Evolutionary conservation across 1,140 invertebrate genomes (phyloP).

Genomic region (Proctacanthus coquilletti): DNA sequence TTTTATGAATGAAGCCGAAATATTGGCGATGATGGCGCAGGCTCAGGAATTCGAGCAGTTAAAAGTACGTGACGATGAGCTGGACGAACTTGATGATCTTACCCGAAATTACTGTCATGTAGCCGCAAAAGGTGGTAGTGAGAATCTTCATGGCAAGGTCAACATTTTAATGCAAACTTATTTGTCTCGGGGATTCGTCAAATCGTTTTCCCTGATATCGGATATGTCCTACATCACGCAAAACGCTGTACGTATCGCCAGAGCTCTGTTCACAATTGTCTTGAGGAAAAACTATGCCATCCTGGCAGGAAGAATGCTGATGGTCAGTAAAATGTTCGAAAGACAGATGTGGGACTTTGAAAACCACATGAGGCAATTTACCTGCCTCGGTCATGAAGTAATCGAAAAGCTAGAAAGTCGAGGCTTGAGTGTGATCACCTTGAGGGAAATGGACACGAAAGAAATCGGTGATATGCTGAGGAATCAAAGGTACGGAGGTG

Average conservation of each 20-base stretch:
- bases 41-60: conserved; percentile 93
- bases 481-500: conserved; percentile 55
- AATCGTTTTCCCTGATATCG: conserved; percentile 80
- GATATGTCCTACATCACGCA: conserved; percentile 89
- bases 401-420: conserved; percentile 68
- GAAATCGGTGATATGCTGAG: conserved; percentile 71
- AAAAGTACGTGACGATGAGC: conserved; percentile 90
- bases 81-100: conserved; percentile 73
- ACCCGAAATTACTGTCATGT: conserved; percentile 56
- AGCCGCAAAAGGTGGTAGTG: conserved; percentile 58
- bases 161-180: conserved; percentile 92
- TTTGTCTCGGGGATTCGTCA: conserved; percentile 61
- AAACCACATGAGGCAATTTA: conserved; percentile 76
- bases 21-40: conserved; percentile 76
- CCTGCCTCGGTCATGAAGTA: conserved; percentile 57
- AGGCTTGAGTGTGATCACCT: conserved; percentile 53
- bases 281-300: conserved; percentile 78
- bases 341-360: conserved; percentile 77
- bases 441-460: conserved; percentile 72
- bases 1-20: conserved; percentile 73
- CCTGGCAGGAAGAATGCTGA: conserved; percentile 65
- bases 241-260: conserved; percentile 78
- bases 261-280: conserved; percentile 90
- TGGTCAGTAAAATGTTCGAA: conserved; percentile 81
- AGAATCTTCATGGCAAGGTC: conserved; percentile 86